These are phyloP conservation scores for Pseudomyrmex pallidus DNA, from an alignment of 1,140 invertebrate genomes.

Conservation along the genomic window DNA sequence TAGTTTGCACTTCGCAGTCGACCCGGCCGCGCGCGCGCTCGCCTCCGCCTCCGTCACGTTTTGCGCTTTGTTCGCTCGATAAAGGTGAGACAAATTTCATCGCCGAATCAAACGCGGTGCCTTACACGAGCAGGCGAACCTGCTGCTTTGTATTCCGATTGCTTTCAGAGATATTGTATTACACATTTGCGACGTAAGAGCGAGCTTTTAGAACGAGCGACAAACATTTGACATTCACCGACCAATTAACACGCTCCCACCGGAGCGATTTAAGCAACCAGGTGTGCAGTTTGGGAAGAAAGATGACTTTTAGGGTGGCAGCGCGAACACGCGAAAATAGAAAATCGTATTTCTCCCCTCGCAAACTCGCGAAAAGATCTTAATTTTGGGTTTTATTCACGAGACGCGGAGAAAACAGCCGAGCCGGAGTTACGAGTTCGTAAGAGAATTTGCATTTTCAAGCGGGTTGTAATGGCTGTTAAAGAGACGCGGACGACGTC, in stretches of 20 bases:
- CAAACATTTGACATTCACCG: too few relatives aligned
- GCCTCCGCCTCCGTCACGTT: conserved; percentile 8
- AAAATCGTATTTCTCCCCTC: too few relatives aligned
- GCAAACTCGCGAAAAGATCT: background rate
- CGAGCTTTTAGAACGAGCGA: too few relatives aligned
- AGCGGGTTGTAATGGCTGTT: conserved; percentile 32
- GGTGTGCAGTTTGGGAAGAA: too few relatives aligned
- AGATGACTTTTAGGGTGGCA: too few relatives aligned
- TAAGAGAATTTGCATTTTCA: conserved; percentile 33
- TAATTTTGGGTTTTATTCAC: conserved; percentile 31
- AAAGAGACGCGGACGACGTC: conserved; percentile 37
- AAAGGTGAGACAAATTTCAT: conserved; percentile 61
- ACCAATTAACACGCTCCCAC: too few relatives aligned
- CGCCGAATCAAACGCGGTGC: conserved; percentile 38
- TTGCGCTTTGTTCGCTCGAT: conserved; percentile 58
- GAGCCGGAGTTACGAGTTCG: background rate
- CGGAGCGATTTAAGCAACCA: too few relatives aligned
- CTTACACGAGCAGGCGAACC: background rate
- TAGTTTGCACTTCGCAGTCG: conserved; percentile 54
- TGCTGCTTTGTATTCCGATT: background rate
- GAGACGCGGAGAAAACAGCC: background rate
- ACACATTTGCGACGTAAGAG: background rate
- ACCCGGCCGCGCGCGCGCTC: background rate
- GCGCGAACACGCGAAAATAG: too few relatives aligned
- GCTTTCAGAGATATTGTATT: background rate